phyloP scores from a whole-genome alignment of 53 echinoderm and acorn worm genomes.

The Henricia sp. region DNA sequence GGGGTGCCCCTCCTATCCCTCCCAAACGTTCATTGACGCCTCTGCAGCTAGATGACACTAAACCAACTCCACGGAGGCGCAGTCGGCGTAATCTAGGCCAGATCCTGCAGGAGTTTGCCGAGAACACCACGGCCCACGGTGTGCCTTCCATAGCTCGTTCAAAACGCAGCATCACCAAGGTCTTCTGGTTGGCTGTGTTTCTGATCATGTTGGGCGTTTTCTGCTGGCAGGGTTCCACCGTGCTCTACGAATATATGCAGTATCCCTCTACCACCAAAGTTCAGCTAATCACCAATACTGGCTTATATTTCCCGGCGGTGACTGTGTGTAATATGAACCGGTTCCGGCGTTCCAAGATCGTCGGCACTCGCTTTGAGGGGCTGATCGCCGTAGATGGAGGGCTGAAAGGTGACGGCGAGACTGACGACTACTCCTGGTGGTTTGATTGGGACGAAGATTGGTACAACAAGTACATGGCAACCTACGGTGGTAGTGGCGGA shows the following conservation, averaged over 20 bases:
- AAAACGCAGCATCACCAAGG: constrained; percentile 34
- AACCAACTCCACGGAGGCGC: background rate
- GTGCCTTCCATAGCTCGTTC: constrained; percentile 70
- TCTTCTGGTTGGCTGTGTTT: constrained; percentile 69
- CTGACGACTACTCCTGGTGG: constrained; percentile 67
- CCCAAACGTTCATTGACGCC: background rate
- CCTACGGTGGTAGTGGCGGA: background rate
- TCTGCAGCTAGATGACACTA: background rate
- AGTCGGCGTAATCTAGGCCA: constrained; percentile 41
- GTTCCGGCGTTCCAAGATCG: constrained; percentile 67
- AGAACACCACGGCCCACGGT: constrained; percentile 86
- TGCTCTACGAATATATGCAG: constrained; percentile 53
- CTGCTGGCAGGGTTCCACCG: constrained; percentile 62
- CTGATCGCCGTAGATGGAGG: constrained; percentile 76
- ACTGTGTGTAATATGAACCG: constrained; percentile 93
- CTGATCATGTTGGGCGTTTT: constrained; percentile 57
- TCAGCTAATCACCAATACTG: constrained; percentile 64
- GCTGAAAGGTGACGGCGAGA: constrained; percentile 2
- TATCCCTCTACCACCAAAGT: constrained; percentile 76
- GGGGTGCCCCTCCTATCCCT: constrained; percentile 26
- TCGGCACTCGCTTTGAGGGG: constrained; percentile 66
- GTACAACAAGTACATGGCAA: constrained; percentile 35
- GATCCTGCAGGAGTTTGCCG: constrained; percentile 75
- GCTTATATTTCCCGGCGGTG: constrained; percentile 82
- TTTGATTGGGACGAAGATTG: constrained; percentile 62